A percentile compares a stretch with the other conserved stretches of the same genome.
Evolutionary conservation across 1,140 invertebrate genomes (phyloP).

Genomic region (Coenobita brevimanus): DNA sequence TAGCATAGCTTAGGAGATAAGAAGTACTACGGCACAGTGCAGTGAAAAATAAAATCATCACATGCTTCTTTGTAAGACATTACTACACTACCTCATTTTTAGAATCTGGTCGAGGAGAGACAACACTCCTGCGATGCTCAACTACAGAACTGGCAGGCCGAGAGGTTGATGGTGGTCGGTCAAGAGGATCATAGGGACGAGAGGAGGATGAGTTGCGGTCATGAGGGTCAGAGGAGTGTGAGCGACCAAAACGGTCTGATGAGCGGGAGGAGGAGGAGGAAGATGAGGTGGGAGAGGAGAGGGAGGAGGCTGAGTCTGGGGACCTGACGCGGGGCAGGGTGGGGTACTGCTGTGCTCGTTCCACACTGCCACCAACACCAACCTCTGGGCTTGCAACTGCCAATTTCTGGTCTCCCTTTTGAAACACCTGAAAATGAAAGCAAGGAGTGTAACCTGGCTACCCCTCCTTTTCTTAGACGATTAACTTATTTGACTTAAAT

Average conservation of each 20-base stretch:
- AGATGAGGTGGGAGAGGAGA: constrained; percentile 41
- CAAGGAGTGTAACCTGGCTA: too few species aligned
- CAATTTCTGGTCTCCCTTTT: constrained; percentile 64
- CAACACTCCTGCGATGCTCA: constrained; percentile 38
- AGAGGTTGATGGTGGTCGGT: background rate
- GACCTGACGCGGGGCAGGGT: constrained; percentile 53
- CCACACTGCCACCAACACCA: constrained; percentile 21
- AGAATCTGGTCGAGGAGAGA: constrained; percentile 50
- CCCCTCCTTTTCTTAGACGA: too few species aligned
- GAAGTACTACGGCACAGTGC: too few species aligned
- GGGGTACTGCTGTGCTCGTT: constrained; percentile 54
- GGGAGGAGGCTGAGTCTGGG: constrained; percentile 39
- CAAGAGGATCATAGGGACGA: background rate
- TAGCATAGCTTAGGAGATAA: too few species aligned
- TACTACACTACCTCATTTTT: constrained; percentile 54
- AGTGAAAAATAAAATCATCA: too few species aligned
- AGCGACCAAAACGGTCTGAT: background rate
- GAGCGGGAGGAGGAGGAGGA: constrained; percentile 44
- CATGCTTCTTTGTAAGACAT: too few species aligned
- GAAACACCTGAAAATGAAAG: constrained; percentile 58
- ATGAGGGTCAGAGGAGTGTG: background rate
- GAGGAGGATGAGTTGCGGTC: background rate
- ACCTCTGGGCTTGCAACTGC: constrained; percentile 57
- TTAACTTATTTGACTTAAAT: too few species aligned
- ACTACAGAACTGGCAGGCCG: constrained; percentile 17